phyloP scores from a whole-genome alignment of 2,113 vertebrate genomes.

The Panthera tigris region DNA sequence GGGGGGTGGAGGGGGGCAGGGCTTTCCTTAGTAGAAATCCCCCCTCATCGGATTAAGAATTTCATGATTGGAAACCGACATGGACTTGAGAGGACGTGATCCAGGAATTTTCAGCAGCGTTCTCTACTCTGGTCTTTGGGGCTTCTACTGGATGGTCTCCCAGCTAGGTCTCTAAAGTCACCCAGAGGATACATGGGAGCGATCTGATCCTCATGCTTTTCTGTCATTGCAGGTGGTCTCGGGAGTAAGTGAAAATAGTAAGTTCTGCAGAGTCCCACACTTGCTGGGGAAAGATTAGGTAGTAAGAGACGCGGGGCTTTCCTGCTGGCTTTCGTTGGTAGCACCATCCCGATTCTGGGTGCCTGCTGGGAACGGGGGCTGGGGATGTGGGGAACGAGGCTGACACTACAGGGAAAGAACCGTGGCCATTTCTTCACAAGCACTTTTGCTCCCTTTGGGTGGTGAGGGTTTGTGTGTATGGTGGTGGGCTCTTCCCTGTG shows the following conservation, averaged over 20 bases:
- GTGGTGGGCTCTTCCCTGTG: background rate
- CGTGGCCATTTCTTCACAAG: background rate
- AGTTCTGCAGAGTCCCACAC: fast-evolving
- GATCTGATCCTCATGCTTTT: background rate
- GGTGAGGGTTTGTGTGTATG: background rate
- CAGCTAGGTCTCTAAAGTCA: background rate
- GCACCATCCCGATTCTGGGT: background rate
- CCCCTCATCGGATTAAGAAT: background rate
- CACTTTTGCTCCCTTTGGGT: background rate
- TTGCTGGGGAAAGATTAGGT: background rate
- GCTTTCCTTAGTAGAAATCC: background rate
- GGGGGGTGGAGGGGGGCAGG: too few species aligned
- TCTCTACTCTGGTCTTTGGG: background rate
- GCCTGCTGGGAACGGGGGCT: background rate
- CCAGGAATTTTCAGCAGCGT: background rate
- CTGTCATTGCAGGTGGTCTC: background rate
- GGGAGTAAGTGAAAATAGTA: background rate
- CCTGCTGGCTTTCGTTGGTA: background rate
- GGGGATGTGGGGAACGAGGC: too few species aligned
- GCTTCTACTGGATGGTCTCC: background rate
- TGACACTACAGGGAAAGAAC: background rate
- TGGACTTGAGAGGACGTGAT: background rate
- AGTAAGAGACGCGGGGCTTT: background rate
- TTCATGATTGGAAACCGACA: background rate
- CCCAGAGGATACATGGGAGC: background rate